These are phyloP conservation scores for Agrenia bidenticulata DNA, from an alignment of 2,888 invertebrate genomes.

Conservation along the genomic window DNA sequence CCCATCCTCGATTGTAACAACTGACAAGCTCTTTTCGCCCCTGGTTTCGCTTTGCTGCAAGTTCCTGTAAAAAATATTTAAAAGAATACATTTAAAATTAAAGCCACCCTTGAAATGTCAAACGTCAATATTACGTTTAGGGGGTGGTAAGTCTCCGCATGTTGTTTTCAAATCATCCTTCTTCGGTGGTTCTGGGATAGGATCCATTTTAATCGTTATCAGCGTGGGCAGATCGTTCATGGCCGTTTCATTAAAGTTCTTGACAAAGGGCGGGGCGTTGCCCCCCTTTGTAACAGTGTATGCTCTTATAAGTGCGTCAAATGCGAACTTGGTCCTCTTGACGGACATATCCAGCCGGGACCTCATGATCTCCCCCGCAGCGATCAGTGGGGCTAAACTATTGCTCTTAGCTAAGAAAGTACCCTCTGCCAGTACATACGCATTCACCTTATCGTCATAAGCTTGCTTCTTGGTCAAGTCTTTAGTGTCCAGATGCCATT, in stretches of 20 bases:
- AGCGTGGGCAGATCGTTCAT: background rate
- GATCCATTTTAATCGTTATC: background rate
- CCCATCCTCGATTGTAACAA: slow-evolving; percentile 19
- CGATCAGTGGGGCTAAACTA: slow-evolving; percentile 15
- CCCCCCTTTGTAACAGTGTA: slow-evolving; percentile 10
- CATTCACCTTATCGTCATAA: too few relatives aligned
- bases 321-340: background rate
- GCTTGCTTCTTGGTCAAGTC: too few relatives aligned
- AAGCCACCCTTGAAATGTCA: background rate
- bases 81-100: background rate
- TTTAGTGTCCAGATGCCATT: too few relatives aligned
- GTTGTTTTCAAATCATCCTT: slow-evolving; percentile 10
- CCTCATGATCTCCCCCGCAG: slow-evolving; percentile 16
- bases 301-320: slow-evolving; percentile 18
- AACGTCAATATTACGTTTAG: slow-evolving; percentile 15
- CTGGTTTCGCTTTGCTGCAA: slow-evolving; percentile 26
- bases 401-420: background rate
- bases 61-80: slow-evolving; percentile 9
- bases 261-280: background rate
- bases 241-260: background rate
- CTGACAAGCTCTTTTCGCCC: slow-evolving; percentile 12
- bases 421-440: too few relatives aligned
- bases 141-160: slow-evolving; percentile 17
- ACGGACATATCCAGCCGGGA: slow-evolving; percentile 10
- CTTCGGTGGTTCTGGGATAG: background rate